Conservation (phyloP, 2,888 invertebrate species). For the Drosophila pegasa region DNA sequence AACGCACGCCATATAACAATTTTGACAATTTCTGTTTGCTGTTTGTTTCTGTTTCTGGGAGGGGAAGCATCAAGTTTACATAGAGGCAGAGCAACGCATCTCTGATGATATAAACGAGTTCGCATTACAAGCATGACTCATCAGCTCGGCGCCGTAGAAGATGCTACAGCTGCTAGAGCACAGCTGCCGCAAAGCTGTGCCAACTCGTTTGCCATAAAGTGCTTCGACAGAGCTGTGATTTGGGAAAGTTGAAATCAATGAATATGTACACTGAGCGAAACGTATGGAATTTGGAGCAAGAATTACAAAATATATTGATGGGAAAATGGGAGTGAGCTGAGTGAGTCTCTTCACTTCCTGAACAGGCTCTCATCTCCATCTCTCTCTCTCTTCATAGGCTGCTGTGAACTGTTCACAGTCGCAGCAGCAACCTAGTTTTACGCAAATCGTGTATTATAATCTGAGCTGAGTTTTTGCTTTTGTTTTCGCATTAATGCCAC, state of each 20-base stretch:
- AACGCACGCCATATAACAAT: conserved; percentile 75
- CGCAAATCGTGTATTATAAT: conserved; percentile 50
- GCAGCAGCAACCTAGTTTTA: conserved; percentile 40
- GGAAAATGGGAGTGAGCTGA: not conserved
- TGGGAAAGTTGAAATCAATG: conserved; percentile 45
- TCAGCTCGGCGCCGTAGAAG: conserved; percentile 41
- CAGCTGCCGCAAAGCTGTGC: conserved; percentile 40
- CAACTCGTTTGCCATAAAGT: conserved; percentile 45
- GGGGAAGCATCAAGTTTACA: conserved; percentile 46
- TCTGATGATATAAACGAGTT: conserved; percentile 59
- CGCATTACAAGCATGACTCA: conserved; percentile 68
- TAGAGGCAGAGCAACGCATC: conserved; percentile 23
- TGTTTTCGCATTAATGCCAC: conserved; percentile 26
- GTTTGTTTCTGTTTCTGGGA: too few relatives aligned
- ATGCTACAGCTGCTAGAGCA: conserved; percentile 33
- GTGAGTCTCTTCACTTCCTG: not conserved
- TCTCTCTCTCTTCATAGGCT: too few relatives aligned
- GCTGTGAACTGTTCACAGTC: conserved; percentile 22
- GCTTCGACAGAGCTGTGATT: conserved; percentile 27
- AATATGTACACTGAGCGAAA: conserved; percentile 9
- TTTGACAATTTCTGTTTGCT: conserved; percentile 76
- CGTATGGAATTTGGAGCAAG: not conserved
- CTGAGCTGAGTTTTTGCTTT: conserved; percentile 22
- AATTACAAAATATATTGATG: not conserved
- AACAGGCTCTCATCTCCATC: not conserved